phyloP scores from a whole-genome alignment of 1,140 invertebrate genomes.

The Leucophenga varia region DNA sequence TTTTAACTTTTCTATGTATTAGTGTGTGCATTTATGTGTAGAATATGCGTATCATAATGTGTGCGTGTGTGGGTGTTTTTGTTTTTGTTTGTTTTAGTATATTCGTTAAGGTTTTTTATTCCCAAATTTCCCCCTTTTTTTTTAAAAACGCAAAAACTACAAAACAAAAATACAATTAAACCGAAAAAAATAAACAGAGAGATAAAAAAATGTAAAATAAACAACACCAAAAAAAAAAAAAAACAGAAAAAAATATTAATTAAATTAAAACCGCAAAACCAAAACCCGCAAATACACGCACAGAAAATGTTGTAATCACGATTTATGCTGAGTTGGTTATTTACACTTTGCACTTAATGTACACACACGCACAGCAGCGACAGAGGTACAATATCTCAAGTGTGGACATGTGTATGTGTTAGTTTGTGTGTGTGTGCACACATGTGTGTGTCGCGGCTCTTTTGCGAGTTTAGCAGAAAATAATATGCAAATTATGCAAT shows the following conservation, averaged over 20 bases:
- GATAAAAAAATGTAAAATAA: constrained; percentile 1
- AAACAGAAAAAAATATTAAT: constrained; percentile 41
- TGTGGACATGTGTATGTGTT: neutral
- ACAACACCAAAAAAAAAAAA: constrained; percentile 16
- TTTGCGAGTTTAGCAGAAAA: constrained; percentile 53
- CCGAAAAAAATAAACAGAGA: neutral
- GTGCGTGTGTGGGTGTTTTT: neutral
- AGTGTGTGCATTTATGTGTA: too few species aligned
- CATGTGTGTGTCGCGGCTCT: constrained; percentile 44
- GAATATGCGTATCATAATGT: too few species aligned
- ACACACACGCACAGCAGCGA: constrained; percentile 28
- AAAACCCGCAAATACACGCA: constrained; percentile 49
- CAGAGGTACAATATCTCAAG: too few species aligned
- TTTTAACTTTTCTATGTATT: too few species aligned
- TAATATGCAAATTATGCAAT: constrained; percentile 54
- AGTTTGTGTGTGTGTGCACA: constrained; percentile 17
- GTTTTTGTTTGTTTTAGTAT: constrained; percentile 2
- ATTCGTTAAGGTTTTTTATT: too few species aligned
- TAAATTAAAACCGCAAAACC: constrained; percentile 53
- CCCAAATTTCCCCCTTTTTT: too few species aligned
- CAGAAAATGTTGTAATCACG: constrained; percentile 51
- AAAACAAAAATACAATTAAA: neutral
- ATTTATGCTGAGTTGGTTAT: constrained; percentile 53
- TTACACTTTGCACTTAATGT: constrained; percentile 52
- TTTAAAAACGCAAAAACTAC: neutral